Percentiles rank a stretch among this genome's conserved stretches.
phyloP scores from a whole-genome alignment of 2,113 vertebrate genomes.

The Podarcis raffonei region DNA sequence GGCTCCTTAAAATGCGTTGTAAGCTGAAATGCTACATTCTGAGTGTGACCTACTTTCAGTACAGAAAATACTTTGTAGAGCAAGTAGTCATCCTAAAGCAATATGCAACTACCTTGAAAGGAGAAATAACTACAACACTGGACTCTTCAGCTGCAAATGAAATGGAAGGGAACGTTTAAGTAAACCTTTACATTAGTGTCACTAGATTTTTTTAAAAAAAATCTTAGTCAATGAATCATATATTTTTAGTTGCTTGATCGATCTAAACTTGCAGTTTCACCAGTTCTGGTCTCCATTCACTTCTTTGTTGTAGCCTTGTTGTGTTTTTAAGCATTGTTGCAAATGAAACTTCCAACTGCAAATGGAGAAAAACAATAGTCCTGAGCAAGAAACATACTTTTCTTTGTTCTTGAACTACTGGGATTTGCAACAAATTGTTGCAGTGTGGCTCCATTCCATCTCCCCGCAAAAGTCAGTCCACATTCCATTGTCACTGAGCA shows the following conservation, averaged over 20 bases:
- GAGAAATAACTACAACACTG: neutral
- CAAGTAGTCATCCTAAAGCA: neutral
- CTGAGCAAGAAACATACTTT: neutral
- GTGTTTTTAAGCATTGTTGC: neutral
- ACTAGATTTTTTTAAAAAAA: neutral
- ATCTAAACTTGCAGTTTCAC: neutral
- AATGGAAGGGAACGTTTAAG: neutral
- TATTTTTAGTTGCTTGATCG: neutral
- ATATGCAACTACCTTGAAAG: neutral
- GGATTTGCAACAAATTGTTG: neutral
- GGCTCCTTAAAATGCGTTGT: slow-evolving; percentile 24
- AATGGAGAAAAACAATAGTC: neutral
- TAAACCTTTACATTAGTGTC: neutral
- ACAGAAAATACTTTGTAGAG: neutral
- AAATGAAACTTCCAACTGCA: neutral
- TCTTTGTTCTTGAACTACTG: neutral
- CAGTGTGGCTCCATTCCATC: neutral
- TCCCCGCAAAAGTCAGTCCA: too few species aligned
- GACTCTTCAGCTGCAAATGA: neutral
- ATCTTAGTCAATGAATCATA: neutral
- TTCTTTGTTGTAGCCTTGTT: too few species aligned
- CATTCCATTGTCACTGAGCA: neutral
- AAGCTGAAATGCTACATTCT: slow-evolving; percentile 36
- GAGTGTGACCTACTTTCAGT: slow-evolving; percentile 11
- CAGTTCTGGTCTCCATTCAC: too few species aligned